A percentile compares a stretch with the other conserved stretches of the same genome.
phyloP scores from a whole-genome alignment of 2,797 vertebrate genomes.

The Staurois parvus region DNA sequence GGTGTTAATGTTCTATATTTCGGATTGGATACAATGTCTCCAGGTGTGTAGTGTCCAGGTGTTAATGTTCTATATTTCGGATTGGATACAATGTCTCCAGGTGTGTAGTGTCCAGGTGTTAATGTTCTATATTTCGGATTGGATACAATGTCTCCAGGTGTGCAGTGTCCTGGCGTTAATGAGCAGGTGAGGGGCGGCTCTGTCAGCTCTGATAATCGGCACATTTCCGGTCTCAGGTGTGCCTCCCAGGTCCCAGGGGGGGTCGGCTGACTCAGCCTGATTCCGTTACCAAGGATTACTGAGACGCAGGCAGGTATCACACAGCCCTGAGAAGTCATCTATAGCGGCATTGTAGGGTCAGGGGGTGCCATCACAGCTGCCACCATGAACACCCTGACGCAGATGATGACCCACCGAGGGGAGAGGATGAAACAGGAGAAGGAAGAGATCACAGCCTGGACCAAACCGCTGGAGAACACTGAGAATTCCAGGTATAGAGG shows the following conservation, averaged over 20 bases:
- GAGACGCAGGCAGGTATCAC: too few relatives aligned
- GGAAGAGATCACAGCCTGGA: conserved; percentile 53
- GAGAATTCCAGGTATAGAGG: conserved; percentile 24
- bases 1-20: too few relatives aligned
- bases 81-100: too few relatives aligned
- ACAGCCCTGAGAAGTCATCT: too few relatives aligned
- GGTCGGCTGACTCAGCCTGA: not conserved
- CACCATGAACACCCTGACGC: conserved; percentile 27
- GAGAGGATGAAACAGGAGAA: conserved; percentile 41
- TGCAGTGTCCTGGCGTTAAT: not conserved
- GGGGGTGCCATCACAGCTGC: too few relatives aligned
- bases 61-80: too few relatives aligned
- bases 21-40: too few relatives aligned
- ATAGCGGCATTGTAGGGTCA: not conserved
- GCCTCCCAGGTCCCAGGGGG: not conserved
- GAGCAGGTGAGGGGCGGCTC: not conserved
- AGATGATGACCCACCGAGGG: conserved; percentile 39
- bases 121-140: too few relatives aligned
- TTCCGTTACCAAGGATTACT: conserved; percentile 30
- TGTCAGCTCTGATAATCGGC: not conserved
- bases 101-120: too few relatives aligned
- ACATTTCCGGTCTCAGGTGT: conserved; percentile 43
- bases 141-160: too few relatives aligned
- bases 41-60: too few relatives aligned
- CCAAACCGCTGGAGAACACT: conserved; percentile 10